phyloP scores from a whole-genome alignment of 2,888 invertebrate genomes.

The Steinernema carpocapsae region DNA sequence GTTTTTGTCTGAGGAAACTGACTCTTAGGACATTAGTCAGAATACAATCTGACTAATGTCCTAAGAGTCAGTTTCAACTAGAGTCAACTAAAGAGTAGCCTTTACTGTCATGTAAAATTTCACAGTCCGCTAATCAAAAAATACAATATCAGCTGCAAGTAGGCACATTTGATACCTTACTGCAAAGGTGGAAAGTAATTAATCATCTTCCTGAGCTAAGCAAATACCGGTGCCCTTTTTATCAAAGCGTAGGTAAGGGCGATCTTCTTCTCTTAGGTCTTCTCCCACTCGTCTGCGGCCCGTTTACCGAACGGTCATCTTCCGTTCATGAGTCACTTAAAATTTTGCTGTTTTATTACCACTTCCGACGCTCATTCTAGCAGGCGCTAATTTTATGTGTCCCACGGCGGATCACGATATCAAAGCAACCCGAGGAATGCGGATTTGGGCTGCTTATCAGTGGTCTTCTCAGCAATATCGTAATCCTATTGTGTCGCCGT shows the following conservation, averaged over 20 bases:
- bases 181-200: slow-evolving; percentile 12
- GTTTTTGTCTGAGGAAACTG: no score
- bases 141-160: no score
- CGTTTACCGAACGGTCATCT: neutral
- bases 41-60: neutral
- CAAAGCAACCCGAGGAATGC: slow-evolving; percentile 13
- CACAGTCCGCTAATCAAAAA: no score
- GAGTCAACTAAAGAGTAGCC: neutral
- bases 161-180: no score
- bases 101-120: no score
- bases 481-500: slow-evolving; percentile 35
- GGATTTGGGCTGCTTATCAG: slow-evolving; percentile 27
- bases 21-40: neutral
- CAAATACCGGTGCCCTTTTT: slow-evolving; percentile 16
- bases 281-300: slow-evolving; percentile 8
- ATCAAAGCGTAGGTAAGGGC: neutral
- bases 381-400: neutral
- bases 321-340: slow-evolving; percentile 10
- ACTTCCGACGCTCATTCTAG: neutral
- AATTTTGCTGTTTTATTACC: slow-evolving; percentile 1
- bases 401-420: neutral
- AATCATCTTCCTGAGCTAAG: slow-evolving; percentile 20
- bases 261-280: neutral
- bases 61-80: neutral
- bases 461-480: slow-evolving; percentile 26